Percentiles rank a stretch among this genome's conserved stretches.
phyloP scores from a whole-genome alignment of 2,113 vertebrate species.

The Pandion haliaetus region DNA sequence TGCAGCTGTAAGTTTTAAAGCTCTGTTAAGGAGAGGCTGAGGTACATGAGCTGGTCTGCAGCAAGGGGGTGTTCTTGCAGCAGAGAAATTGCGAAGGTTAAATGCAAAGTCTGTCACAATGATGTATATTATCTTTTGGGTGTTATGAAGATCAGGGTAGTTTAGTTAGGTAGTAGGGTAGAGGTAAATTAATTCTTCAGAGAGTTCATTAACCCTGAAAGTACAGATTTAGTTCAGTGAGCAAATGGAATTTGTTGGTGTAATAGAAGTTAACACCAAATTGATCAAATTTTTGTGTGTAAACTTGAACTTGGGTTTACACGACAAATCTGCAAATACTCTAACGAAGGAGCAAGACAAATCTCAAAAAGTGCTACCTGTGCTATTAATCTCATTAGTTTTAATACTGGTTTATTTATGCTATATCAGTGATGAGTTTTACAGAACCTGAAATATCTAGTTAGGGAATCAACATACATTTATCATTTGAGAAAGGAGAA shows the following conservation, averaged over 20 bases:
- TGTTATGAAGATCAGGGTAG: neutral
- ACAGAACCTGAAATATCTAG: neutral
- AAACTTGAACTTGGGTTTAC: neutral
- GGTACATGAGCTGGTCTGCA: neutral
- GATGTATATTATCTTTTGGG: neutral
- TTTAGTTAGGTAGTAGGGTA: neutral
- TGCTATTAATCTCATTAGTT: neutral
- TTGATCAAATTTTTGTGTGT: neutral
- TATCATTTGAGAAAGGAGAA: neutral
- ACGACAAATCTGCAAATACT: neutral
- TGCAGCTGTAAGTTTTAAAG: neutral
- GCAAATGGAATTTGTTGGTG: neutral
- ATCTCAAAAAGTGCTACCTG: neutral
- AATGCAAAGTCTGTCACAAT: rapidly evolving
- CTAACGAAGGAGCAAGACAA: neutral
- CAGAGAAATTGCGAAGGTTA: rapidly evolving
- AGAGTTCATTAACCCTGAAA: neutral
- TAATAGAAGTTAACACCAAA: neutral
- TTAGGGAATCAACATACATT: neutral
- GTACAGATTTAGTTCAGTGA: neutral
- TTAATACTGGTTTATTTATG: neutral
- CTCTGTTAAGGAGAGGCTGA: neutral
- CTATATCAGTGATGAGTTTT: neutral
- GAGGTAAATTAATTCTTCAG: neutral
- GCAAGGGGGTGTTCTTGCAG: neutral